Percentiles rank a stretch among this genome's conserved stretches.
These are phyloP conservation scores for Gopherus evgoodei DNA, from an alignment of 2,113 vertebrate genomes.

Conservation along the genomic window DNA sequence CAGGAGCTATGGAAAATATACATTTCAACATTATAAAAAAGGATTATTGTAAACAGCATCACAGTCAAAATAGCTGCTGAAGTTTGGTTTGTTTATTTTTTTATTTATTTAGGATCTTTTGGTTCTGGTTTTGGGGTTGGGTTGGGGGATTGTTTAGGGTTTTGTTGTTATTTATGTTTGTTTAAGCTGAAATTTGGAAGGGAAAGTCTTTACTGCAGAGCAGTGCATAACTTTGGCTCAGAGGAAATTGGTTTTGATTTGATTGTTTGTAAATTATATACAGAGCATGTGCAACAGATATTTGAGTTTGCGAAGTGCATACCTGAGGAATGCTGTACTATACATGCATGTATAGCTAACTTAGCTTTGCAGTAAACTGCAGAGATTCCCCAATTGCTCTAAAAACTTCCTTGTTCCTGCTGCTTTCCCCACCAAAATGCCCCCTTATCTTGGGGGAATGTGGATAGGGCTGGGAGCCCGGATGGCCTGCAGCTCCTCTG, in stretches of 20 bases:
- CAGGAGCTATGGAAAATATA: not conserved
- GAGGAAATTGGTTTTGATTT: not conserved
- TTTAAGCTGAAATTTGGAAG: not conserved
- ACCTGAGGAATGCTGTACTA: not conserved
- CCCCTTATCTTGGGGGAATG: accelerated
- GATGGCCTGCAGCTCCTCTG: not conserved
- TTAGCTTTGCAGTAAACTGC: not conserved
- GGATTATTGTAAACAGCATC: not conserved
- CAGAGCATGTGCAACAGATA: accelerated
- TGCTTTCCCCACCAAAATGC: accelerated
- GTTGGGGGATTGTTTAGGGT: not conserved
- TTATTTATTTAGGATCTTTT: not conserved
- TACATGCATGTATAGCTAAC: accelerated
- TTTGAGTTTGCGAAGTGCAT: accelerated
- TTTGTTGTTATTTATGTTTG: not conserved
- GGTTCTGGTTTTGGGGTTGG: not conserved
- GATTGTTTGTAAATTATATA: not conserved
- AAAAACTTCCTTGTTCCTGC: not conserved
- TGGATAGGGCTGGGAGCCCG: not conserved
- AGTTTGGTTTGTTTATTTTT: not conserved
- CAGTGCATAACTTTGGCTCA: not conserved
- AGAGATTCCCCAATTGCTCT: not conserved
- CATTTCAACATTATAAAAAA: not conserved
- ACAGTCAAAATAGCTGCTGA: not conserved
- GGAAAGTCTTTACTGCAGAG: not conserved